A percentile compares a stretch with the other conserved stretches of the same genome.
Evolutionary conservation across 2,797 vertebrate species (phyloP).

Genomic region (Danio aesculapii): DNA sequence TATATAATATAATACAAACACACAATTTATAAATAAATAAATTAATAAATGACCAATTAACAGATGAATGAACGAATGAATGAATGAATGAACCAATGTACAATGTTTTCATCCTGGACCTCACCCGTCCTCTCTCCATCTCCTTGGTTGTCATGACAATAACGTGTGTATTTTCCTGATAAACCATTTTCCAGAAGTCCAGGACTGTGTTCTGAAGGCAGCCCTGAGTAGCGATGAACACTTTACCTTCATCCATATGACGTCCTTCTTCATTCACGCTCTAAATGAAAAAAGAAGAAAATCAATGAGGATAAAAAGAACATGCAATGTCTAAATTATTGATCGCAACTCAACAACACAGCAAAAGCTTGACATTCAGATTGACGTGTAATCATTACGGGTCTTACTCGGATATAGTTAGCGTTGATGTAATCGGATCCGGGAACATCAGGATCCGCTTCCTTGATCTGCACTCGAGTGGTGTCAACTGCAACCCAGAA

Average conservation of each 20-base stretch:
- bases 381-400: not conserved
- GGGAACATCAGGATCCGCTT: slow-evolving; percentile 75
- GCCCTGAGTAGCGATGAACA: slow-evolving; percentile 89
- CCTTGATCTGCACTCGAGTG: slow-evolving; percentile 82
- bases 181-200: slow-evolving; percentile 92
- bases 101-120: slow-evolving; percentile 46
- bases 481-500: slow-evolving; percentile 80
- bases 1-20: too few species aligned
- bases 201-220: slow-evolving; percentile 86
- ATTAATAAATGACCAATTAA: too few species aligned
- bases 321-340: not conserved
- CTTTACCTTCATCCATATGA: slow-evolving; percentile 80
- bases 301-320: not conserved
- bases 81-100: slow-evolving; percentile 13
- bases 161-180: slow-evolving; percentile 88
- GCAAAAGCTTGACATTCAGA: not conserved
- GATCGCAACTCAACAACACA: slow-evolving; percentile 14
- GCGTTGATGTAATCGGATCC: slow-evolving; percentile 91
- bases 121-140: slow-evolving; percentile 86
- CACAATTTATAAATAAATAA: too few species aligned
- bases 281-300: slow-evolving; percentile 63
- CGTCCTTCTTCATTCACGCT: slow-evolving; percentile 82
- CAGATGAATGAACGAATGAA: slow-evolving; percentile 17
- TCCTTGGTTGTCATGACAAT: slow-evolving; percentile 92
- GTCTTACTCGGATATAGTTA: slow-evolving; percentile 87